Conservation (phyloP, 1,140 invertebrate genomes). For the Homalodisca vitripennis region DNA sequence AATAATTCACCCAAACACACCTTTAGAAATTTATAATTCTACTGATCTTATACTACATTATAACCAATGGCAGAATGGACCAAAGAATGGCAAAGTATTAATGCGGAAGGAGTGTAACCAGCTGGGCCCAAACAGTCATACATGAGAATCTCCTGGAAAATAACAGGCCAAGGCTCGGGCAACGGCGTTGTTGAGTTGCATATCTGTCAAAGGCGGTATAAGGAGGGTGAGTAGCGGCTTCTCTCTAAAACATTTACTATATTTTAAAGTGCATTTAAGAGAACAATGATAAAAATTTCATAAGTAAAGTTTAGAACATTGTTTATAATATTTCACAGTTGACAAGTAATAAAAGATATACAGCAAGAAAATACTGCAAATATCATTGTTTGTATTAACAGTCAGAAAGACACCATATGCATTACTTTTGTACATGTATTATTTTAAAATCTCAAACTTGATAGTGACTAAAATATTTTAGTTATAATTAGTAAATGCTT, state of each 20-base stretch:
- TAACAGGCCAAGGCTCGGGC: neutral
- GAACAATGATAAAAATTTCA: neutral
- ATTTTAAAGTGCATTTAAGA: neutral
- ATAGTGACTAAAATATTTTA: no score
- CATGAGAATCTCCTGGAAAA: neutral
- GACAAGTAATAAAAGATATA: neutral
- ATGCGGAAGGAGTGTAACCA: neutral
- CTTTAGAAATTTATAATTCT: no score
- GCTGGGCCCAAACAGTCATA: slow-evolving; percentile 1
- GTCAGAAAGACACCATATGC: no score
- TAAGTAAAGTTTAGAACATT: neutral
- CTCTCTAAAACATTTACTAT: no score
- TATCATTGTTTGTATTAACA: no score
- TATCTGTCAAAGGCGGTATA: neutral
- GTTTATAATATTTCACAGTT: neutral
- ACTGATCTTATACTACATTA: no score
- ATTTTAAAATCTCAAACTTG: no score
- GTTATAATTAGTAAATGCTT: no score
- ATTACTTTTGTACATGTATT: no score
- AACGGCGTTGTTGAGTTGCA: no score
- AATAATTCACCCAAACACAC: no score
- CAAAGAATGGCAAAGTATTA: neutral
- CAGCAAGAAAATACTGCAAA: neutral
- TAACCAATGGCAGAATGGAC: neutral
- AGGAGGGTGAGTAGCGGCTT: neutral